Evolutionary conservation across 2,888 invertebrate species (phyloP).

Genomic region (Peribatodes rhomboidaria): DNA sequence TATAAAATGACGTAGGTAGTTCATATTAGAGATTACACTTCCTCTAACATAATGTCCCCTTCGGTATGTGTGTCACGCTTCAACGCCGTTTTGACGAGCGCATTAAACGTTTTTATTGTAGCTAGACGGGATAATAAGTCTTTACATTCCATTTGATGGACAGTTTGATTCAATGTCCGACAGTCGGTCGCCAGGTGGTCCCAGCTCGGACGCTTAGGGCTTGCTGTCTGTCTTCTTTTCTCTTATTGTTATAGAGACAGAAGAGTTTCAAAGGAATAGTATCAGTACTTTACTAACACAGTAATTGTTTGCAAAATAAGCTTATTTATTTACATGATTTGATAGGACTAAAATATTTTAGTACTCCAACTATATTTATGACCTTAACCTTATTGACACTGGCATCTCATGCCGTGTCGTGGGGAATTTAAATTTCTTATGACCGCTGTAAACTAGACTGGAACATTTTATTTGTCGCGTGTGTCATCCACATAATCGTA

Average conservation of each 20-base stretch:
- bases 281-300: too few species aligned
- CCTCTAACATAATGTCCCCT: slow-evolving; percentile 27
- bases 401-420: slow-evolving; percentile 31
- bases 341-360: too few species aligned
- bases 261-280: slow-evolving; percentile 6
- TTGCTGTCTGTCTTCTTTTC: slow-evolving; percentile 30
- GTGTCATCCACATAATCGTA: slow-evolving; percentile 52
- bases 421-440: slow-evolving; percentile 51
- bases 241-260: neutral
- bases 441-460: slow-evolving; percentile 47
- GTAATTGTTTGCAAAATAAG: too few species aligned
- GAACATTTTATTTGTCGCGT: slow-evolving; percentile 54
- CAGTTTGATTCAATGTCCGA: slow-evolving; percentile 62
- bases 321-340: too few species aligned
- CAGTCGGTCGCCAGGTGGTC: slow-evolving; percentile 68
- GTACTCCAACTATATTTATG: neutral
- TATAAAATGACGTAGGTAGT: slow-evolving; percentile 19
- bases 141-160: slow-evolving; percentile 62
- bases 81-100: slow-evolving; percentile 65
- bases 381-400: slow-evolving; percentile 6
- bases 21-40: neutral
- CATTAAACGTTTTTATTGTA: slow-evolving; percentile 72
- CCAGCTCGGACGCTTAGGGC: slow-evolving; percentile 42
- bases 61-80: slow-evolving; percentile 54
- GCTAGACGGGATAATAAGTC: slow-evolving; percentile 68